Percentiles rank a stretch among this genome's conserved stretches.
Conservation (phyloP, 2,888 invertebrate genomes). For the Brachypalpus laphriformis region DNA sequence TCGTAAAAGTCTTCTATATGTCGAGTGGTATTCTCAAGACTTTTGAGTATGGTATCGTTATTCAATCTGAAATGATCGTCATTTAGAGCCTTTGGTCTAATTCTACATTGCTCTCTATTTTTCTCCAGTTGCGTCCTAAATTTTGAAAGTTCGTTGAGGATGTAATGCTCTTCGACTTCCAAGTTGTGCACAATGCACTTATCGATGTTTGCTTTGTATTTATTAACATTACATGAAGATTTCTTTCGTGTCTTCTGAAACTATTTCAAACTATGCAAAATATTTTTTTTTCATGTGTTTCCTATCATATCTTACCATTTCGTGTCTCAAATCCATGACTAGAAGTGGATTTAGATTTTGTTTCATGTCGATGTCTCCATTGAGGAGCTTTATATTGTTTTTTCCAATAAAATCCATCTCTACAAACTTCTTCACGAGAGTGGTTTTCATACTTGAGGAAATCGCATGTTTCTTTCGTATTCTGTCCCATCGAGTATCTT, state of each 20-base stretch:
- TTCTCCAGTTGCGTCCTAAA: constrained; percentile 80
- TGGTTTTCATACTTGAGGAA: constrained; percentile 78
- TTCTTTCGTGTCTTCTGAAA: constrained; percentile 78
- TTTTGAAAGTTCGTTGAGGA: constrained; percentile 80
- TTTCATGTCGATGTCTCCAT: constrained; percentile 75
- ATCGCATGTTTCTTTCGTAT: constrained; percentile 80
- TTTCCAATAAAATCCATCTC: constrained; percentile 80
- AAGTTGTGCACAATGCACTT: constrained; percentile 80
- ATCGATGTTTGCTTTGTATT: constrained; percentile 76
- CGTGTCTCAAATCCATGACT: constrained; percentile 82
- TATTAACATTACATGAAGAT: background rate
- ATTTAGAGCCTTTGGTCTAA: constrained; percentile 59
- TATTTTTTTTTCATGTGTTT: background rate
- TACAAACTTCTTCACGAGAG: constrained; percentile 80
- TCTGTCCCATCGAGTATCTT: constrained; percentile 82
- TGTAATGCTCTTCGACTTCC: constrained; percentile 80
- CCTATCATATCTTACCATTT: constrained; percentile 77
- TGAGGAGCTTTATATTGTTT: constrained; percentile 78
- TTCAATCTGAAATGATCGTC: constrained; percentile 76
- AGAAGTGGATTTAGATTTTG: constrained; percentile 79
- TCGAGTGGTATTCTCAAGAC: constrained; percentile 77
- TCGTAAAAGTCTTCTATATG: constrained; percentile 80
- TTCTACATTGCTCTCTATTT: constrained; percentile 74
- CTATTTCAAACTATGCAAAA: constrained; percentile 67
- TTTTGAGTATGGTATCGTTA: constrained; percentile 78